phyloP scores from a whole-genome alignment of 1,140 invertebrate species.

The Zeugodacus cucurbitae region DNA sequence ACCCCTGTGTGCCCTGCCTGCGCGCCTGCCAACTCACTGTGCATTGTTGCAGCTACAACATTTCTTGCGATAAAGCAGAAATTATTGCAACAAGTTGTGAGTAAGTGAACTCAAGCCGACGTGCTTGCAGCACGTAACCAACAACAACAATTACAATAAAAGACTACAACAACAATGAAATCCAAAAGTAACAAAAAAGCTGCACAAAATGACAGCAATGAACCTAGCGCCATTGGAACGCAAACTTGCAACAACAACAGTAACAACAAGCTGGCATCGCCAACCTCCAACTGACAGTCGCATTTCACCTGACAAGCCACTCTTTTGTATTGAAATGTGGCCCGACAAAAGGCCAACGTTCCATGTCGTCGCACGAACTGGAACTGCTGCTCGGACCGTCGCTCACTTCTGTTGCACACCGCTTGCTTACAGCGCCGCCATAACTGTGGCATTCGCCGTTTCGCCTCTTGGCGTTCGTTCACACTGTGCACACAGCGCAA shows the following conservation, averaged over 20 bases:
- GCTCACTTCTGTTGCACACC: not conserved
- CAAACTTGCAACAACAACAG: not conserved
- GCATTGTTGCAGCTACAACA: not conserved
- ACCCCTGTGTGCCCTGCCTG: not conserved
- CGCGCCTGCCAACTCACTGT: not conserved
- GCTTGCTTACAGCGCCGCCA: not conserved
- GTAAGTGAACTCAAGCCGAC: not conserved
- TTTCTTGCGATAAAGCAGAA: not conserved
- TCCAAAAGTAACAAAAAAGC: too few species aligned
- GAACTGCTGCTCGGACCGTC: not conserved
- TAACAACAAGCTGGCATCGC: not conserved
- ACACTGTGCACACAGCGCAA: not conserved
- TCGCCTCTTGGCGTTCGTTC: not conserved
- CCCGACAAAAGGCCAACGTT: not conserved
- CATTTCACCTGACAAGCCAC: constrained; percentile 32
- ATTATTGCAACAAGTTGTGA: constrained; percentile 24
- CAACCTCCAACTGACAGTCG: constrained; percentile 24
- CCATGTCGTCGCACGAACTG: constrained; percentile 18
- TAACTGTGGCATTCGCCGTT: not conserved
- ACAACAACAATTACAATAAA: not conserved
- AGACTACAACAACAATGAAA: not conserved
- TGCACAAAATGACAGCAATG: not conserved
- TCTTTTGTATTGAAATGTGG: not conserved
- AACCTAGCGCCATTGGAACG: not conserved
- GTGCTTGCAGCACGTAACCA: not conserved